Percentiles rank a stretch among this genome's conserved stretches.
Conservation (phyloP, 2,113 vertebrate species). For the Piprites chloris region DNA sequence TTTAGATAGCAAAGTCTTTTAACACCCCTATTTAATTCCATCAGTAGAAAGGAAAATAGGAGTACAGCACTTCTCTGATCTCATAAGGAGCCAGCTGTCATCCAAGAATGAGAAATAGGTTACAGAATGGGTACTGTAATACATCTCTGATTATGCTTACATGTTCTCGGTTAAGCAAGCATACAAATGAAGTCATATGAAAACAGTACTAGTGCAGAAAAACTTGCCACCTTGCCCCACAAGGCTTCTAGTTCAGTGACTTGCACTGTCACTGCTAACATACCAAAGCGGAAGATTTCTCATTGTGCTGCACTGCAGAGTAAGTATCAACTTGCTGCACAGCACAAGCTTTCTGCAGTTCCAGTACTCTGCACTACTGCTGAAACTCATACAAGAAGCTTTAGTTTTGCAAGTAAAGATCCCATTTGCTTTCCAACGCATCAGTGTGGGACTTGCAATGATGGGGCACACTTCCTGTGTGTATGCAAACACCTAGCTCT, state of each 20-base stretch:
- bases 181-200: not conserved
- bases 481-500: not conserved
- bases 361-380: not conserved
- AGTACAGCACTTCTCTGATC: not conserved
- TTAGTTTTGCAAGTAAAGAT: not conserved
- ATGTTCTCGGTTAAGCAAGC: not conserved
- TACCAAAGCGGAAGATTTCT: not conserved
- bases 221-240: not conserved
- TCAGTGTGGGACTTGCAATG: not conserved
- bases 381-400: not conserved
- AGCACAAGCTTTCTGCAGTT: not conserved
- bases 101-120: not conserved
- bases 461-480: not conserved
- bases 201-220: not conserved
- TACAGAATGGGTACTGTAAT: not conserved
- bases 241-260: not conserved
- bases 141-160: not conserved
- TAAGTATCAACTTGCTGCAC: not conserved
- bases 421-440: not conserved
- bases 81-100: not conserved
- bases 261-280: not conserved
- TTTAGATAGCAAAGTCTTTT: not conserved
- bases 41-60: not conserved
- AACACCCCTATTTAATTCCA: not conserved
- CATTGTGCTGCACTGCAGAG: not conserved